Conservation (phyloP, 37 sponge, comb jelly and placozoan species). For the Spongilla lacustris region DNA sequence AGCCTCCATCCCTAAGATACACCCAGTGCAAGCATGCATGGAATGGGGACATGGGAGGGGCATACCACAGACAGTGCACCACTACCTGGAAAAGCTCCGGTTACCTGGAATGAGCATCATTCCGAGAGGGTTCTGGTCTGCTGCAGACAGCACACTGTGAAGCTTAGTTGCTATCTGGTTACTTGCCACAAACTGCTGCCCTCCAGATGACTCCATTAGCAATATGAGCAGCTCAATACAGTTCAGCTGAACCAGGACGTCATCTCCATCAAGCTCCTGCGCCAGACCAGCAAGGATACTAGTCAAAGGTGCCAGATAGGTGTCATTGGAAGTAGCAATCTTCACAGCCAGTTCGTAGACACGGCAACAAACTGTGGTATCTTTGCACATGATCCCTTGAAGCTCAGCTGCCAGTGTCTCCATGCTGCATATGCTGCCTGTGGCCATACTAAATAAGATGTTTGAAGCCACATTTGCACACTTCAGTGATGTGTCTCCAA, state of each 20-base stretch:
- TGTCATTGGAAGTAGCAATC: background rate
- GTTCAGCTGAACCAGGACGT: conserved; percentile 71
- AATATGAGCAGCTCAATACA: conserved; percentile 60
- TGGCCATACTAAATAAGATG: conserved; percentile 20
- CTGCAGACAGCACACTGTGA: conserved; percentile 14
- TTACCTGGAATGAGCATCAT: conserved; percentile 60
- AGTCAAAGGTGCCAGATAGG: conserved; percentile 1
- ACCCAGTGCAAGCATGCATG: background rate
- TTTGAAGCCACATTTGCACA: conserved; percentile 45
- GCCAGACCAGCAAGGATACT: conserved; percentile 54
- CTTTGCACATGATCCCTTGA: conserved; percentile 13
- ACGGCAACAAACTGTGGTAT: conserved; percentile 58
- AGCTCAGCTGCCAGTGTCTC: conserved; percentile 48
- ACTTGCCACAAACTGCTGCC: conserved; percentile 28
- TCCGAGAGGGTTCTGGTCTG: conserved; percentile 38
- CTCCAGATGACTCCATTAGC: conserved; percentile 27
- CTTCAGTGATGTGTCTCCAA: conserved; percentile 49
- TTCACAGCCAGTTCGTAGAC: conserved; percentile 70
- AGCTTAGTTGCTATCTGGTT: conserved; percentile 37
- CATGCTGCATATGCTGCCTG: background rate
- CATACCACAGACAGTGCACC: background rate
- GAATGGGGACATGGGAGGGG: background rate
- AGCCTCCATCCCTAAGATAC: no score
- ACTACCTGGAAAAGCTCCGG: background rate
- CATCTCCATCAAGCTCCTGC: conserved; percentile 51